These are phyloP conservation scores for Drosophila phalerata DNA, from an alignment of 2,888 invertebrate genomes.

Conservation along the genomic window DNA sequence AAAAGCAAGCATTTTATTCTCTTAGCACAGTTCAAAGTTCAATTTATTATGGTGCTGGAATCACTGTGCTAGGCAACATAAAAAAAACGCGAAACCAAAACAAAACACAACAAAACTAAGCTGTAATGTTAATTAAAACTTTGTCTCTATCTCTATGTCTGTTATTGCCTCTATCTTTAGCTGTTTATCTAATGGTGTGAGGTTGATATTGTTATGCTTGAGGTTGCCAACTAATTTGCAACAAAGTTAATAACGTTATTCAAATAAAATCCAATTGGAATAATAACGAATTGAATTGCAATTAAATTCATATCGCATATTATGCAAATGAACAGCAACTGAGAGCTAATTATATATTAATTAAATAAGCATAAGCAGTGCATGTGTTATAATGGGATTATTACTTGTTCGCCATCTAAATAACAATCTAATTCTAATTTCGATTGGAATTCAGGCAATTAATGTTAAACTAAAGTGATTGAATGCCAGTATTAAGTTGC, in stretches of 20 bases:
- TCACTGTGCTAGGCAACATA: conserved; percentile 32
- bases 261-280: conserved; percentile 55
- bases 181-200: conserved; percentile 35
- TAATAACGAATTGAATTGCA: conserved; percentile 51
- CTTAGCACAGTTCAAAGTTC: conserved; percentile 18
- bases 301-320: conserved; percentile 58
- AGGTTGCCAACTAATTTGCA: conserved; percentile 65
- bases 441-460: conserved; percentile 58
- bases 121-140: conserved; percentile 75
- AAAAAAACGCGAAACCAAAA: background rate
- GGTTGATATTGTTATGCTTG: conserved; percentile 20
- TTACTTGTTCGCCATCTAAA: conserved; percentile 13
- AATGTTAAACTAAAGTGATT: conserved; percentile 37
- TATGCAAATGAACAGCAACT: conserved; percentile 64
- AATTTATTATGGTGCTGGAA: conserved; percentile 14
- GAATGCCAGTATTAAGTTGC: conserved; percentile 38
- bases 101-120: conserved; percentile 31
- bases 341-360: conserved; percentile 75
- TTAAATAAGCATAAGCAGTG: conserved; percentile 57
- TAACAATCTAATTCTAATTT: conserved; percentile 28
- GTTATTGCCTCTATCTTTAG: conserved; percentile 25
- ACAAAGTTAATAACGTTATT: conserved; percentile 68
- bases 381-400: conserved; percentile 61
- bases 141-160: conserved; percentile 31
- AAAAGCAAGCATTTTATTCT: conserved; percentile 2